Base-by-base conservation (phyloP, 1,140 invertebrate species). In the Drosophila arizonae region DNA sequence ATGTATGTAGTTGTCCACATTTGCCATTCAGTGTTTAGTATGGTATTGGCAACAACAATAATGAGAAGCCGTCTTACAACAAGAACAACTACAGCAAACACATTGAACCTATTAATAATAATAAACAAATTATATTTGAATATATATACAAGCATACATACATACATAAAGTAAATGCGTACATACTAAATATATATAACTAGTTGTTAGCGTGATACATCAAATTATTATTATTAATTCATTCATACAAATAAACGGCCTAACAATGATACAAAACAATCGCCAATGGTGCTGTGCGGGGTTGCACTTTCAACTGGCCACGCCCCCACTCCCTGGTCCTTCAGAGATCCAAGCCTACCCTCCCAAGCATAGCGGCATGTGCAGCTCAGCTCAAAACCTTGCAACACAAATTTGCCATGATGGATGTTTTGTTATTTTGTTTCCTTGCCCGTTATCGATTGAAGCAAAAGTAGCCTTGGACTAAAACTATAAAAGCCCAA, bases 121-220 rank as follows among this genome's bases (percentile, higher is more conserved):
- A 79, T 66, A 76, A 63, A 46, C 11, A 63, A 57, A 57, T 45
- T 62, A 69, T 63, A 74, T 62, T 69, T 62, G 81, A 63, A 56
- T 52, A 67, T 74, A 81, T 50, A 79, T 72, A 87, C 54, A 61
- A 39, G 56, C 13, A 62, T 64, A 73, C 48, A 15, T n/a, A 56
- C 71, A 68, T 75, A 75, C 45, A 33, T 33, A 33, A 33, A 33
- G 33, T 9, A 33, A 33, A 33, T 33, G 33, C 33, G 33, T 33
- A 33, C 33, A 77, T 71, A 65, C 33, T 77, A 46, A 17, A 17
- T 15, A 81, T 67, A 80, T 63, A 86, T 43, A 64, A 68, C 58
- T 85, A 85, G 80, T 77, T 81, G 76, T 84, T 87, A 87, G 82
- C 78, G 82, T 88, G 82, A 87, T 87, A 87, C 74, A 82, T 87